A percentile compares a stretch with the other conserved stretches of the same genome.
These are phyloP conservation scores for Oncorhynchus masou DNA, from an alignment of 2,113 vertebrate genomes.

Conservation along the genomic window DNA sequence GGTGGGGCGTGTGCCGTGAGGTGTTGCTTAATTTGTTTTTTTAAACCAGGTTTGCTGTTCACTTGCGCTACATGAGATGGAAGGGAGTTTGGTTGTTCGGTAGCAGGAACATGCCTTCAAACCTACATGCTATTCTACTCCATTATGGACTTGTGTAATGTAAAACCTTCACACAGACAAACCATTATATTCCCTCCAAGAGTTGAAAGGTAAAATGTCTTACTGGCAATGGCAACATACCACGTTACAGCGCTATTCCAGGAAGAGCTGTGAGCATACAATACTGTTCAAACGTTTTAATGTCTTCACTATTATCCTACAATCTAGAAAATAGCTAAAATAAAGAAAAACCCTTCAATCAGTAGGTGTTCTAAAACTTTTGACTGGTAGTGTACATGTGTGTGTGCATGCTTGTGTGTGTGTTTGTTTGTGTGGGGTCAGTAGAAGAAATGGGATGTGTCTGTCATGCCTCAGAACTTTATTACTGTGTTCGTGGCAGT, in stretches of 20 bases:
- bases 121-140: not conserved
- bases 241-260: not conserved
- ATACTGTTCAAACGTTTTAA: too few species aligned
- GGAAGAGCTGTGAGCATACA: not conserved
- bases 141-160: not conserved
- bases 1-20: too few species aligned
- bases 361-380: too few species aligned
- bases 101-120: not conserved
- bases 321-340: too few species aligned
- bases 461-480: not conserved
- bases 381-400: not conserved
- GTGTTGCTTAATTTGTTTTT: too few species aligned
- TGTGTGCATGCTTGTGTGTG: not conserved
- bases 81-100: too few species aligned
- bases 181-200: not conserved
- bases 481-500: not conserved
- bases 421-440: not conserved
- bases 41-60: too few species aligned
- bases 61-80: too few species aligned
- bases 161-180: not conserved
- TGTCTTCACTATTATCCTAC: too few species aligned
- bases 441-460: not conserved
- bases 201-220: not conserved
- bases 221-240: not conserved
- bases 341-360: too few species aligned